These are phyloP conservation scores for Tipula unca DNA, from an alignment of 2,888 invertebrate genomes.

Conservation along the genomic window DNA sequence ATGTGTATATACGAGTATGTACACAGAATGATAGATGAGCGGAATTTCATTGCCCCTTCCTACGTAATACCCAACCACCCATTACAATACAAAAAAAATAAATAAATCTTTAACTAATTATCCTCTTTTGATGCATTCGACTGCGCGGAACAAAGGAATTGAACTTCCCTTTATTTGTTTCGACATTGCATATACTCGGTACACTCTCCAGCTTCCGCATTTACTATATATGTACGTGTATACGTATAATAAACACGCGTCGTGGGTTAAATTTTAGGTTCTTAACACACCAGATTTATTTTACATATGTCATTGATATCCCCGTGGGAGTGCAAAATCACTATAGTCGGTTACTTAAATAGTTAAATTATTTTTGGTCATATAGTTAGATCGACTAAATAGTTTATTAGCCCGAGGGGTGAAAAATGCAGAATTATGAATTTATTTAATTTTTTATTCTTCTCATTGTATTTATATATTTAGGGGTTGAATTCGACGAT, in stretches of 20 bases:
- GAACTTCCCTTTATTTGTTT: slow-evolving; percentile 2
- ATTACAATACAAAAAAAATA: neutral
- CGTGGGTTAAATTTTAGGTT: neutral
- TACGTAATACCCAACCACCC: neutral
- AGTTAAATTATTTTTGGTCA: neutral
- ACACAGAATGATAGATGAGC: neutral
- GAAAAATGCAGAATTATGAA: neutral
- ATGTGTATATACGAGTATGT: neutral
- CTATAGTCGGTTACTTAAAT: neutral
- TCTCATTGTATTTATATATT: neutral
- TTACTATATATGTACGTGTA: neutral
- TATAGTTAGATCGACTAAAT: neutral
- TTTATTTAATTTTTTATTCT: neutral
- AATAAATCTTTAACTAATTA: slow-evolving; percentile 19
- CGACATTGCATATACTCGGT: neutral
- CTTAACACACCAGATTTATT: slow-evolving; percentile 26
- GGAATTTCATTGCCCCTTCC: neutral
- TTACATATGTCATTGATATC: slow-evolving; percentile 44
- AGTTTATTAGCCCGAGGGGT: neutral
- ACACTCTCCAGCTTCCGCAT: neutral
- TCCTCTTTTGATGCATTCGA: neutral
- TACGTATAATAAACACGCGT: slow-evolving; percentile 2
- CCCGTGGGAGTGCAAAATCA: slow-evolving; percentile 39
- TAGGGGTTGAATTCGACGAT: neutral
- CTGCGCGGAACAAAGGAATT: neutral